Percentiles rank a stretch among this genome's conserved stretches.
phyloP scores from a whole-genome alignment of 2,797 vertebrate species.

The Psittacula derbiana region DNA sequence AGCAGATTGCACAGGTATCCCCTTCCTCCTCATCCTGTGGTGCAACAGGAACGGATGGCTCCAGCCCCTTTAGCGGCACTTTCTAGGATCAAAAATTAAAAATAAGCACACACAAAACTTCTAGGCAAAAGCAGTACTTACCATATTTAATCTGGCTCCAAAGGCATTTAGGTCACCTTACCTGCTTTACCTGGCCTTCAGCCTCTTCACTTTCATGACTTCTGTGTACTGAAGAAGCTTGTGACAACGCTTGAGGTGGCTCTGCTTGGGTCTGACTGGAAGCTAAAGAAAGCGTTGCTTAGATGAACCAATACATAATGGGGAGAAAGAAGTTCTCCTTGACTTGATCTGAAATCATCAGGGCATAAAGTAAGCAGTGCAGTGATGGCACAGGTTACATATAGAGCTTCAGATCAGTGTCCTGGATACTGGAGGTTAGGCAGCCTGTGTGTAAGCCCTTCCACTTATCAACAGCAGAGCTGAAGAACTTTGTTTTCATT shows the following conservation, averaged over 20 bases:
- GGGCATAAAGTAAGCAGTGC: background rate
- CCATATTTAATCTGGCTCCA: background rate
- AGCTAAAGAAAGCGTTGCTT: background rate
- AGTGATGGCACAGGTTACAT: background rate
- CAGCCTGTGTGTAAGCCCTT: background rate
- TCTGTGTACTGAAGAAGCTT: constrained; percentile 20
- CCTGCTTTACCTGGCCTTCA: constrained; percentile 46
- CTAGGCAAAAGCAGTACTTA: background rate
- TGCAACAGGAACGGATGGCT: background rate
- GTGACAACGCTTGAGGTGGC: background rate
- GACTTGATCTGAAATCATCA: background rate
- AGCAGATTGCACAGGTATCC: constrained; percentile 91
- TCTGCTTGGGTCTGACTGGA: constrained; percentile 43
- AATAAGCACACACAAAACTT: background rate
- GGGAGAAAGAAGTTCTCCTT: background rate
- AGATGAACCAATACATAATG: background rate
- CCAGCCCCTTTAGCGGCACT: constrained; percentile 24
- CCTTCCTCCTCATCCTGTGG: constrained; percentile 78
- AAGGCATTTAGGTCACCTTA: constrained; percentile 15
- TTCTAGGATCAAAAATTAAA: background rate
- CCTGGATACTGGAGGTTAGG: background rate
- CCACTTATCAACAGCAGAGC: background rate
- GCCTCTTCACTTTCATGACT: background rate
- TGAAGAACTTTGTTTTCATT: background rate
- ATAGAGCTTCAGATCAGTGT: background rate